These are phyloP conservation scores for Andricus curvator DNA, from an alignment of 2,888 invertebrate genomes.

Conservation along the genomic window DNA sequence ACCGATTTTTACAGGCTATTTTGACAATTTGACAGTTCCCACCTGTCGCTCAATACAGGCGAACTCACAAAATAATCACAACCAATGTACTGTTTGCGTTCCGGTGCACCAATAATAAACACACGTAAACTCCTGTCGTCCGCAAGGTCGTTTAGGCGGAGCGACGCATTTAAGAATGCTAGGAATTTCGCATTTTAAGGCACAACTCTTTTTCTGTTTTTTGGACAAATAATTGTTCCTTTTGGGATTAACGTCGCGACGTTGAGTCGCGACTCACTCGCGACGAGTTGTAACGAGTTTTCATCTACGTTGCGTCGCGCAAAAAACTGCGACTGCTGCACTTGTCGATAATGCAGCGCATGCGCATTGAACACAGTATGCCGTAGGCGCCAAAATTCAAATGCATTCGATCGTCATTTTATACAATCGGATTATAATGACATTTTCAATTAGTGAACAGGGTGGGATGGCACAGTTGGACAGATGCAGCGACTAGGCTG, in stretches of 20 bases:
- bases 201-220: neutral
- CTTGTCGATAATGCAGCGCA: constrained; percentile 14
- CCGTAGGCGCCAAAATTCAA: neutral
- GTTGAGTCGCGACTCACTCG: neutral
- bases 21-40: neutral
- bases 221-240: neutral
- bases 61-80: neutral
- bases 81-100: neutral
- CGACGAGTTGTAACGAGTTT: too few species aligned
- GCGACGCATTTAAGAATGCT: constrained; percentile 29
- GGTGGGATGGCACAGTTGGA: too few species aligned
- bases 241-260: neutral
- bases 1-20: neutral
- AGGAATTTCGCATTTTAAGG: constrained; percentile 37
- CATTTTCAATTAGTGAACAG: too few species aligned
- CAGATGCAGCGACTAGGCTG: too few species aligned
- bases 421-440: too few species aligned
- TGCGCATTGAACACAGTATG: neutral
- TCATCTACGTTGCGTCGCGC: neutral
- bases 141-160: constrained; percentile 34
- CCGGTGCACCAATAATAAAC: constrained; percentile 11
- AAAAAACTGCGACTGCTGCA: neutral
- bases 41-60: neutral
- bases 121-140: constrained; percentile 29
- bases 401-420: neutral